A percentile compares a stretch with the other conserved stretches of the same genome.
Evolutionary conservation across 64 coral and sea anemone genomes (phyloP).

Genomic region (Orbicella faveolata): DNA sequence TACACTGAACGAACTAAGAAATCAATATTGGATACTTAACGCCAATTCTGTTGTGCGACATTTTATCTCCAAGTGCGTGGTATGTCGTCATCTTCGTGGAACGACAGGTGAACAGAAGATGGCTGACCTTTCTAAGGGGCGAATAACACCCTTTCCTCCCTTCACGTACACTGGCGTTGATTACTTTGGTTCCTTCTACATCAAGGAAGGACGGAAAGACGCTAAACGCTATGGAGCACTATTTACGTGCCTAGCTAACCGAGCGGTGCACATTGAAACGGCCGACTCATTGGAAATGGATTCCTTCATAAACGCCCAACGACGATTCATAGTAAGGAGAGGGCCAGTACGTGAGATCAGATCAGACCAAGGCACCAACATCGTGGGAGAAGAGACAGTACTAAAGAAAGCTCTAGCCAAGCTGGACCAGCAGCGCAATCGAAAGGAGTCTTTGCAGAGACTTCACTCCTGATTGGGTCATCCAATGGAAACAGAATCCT

Average conservation of each 20-base stretch:
- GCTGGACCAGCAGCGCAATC: conserved; percentile 23
- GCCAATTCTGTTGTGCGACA: too few relatives aligned
- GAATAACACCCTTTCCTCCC: too few relatives aligned
- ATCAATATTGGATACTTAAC: too few relatives aligned
- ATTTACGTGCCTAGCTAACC: conserved; percentile 50
- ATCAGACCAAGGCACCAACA: conserved; percentile 51
- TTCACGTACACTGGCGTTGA: too few relatives aligned
- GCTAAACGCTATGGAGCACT: conserved; percentile 60
- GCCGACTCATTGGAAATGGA: too few relatives aligned
- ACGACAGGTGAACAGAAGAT: conserved; percentile 47
- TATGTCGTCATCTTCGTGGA: conserved; percentile 41
- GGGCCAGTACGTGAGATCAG: conserved; percentile 25
- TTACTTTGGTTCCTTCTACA: too few relatives aligned
- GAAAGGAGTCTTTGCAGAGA: conserved; percentile 18
- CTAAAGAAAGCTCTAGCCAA: conserved; percentile 32
- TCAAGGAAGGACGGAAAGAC: too few relatives aligned
- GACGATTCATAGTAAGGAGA: conserved; percentile 38
- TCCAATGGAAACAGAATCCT: neutral
- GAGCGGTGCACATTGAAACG: too few relatives aligned
- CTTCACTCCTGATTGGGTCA: conserved; percentile 31
- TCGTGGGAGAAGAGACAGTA: conserved; percentile 49
- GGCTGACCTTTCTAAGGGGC: conserved; percentile 36
- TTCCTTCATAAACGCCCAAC: conserved; percentile 37
- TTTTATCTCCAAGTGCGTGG: conserved; percentile 21
- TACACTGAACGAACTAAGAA: conserved; percentile 22